phyloP scores from a whole-genome alignment of 2,797 vertebrate species.

The Poecilia velifera region DNA sequence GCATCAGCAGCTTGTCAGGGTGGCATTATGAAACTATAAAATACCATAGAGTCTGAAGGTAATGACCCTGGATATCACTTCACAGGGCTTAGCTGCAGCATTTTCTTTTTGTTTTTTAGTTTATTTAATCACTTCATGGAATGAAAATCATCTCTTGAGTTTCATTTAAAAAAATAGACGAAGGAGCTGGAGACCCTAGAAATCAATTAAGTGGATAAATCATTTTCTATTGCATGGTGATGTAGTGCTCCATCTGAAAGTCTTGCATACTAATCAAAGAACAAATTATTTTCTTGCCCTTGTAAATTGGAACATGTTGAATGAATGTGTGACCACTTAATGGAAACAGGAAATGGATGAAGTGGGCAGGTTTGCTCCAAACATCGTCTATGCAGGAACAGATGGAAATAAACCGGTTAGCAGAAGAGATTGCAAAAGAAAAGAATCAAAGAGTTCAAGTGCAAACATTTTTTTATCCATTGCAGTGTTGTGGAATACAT shows the following conservation, averaged over 20 bases:
- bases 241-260: background rate
- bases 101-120: background rate
- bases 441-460: background rate
- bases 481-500: too few relatives aligned
- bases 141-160: background rate
- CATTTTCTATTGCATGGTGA: background rate
- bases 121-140: background rate
- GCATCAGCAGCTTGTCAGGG: conserved; percentile 27
- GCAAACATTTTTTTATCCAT: too few relatives aligned
- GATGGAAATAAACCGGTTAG: background rate
- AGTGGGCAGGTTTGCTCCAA: background rate
- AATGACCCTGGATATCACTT: conserved; percentile 39
- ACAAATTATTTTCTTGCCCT: background rate
- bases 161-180: background rate
- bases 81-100: conserved; percentile 18
- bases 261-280: background rate
- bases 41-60: conserved; percentile 36
- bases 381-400: background rate
- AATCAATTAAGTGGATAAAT: conserved; percentile 1
- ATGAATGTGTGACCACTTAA: background rate
- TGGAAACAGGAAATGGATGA: background rate
- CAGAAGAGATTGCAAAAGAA: background rate
- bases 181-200: background rate
- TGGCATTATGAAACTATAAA: conserved; percentile 44
- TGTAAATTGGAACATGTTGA: background rate